Evolutionary conservation across 2,113 vertebrate species (phyloP), one percentile per base, ranked within the genome.

Genomic region (Microcebus griseorufus): DNA sequence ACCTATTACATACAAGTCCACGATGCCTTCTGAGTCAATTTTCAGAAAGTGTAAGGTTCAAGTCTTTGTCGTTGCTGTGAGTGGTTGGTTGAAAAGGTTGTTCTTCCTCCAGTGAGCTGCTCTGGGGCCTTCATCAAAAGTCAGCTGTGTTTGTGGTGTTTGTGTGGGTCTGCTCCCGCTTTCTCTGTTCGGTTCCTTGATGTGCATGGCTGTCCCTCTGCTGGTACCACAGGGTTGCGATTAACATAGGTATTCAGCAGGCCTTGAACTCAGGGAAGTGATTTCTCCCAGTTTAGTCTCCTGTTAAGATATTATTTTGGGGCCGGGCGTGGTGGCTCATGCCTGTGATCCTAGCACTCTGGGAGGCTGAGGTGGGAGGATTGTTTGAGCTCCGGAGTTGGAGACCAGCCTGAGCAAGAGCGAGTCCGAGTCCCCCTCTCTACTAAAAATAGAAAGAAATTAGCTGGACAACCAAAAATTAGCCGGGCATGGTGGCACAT

Each of bases 201-300:
- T 4, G 7, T n/a, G 17, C 32, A 3, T 37, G 1, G 11, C 34
- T 25, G 5, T 27, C 16, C 55, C 25, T 62, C 37, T 9, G 16
- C 53, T 23, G 8, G 1, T 2, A 27, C 7, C 9, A 25, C 1
- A 6, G 34, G 2, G 7, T 27, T 13, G 1, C 60, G 5, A 22
- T 12, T 78, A 6, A 34, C 29, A 48, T 18, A 53, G 79, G 37
- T 37, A 37, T 37, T 37, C 37, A 14, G 37, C 7, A 58, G 34
- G 53, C 37, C 23, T 29, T 42, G 37, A 62, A 29, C 60, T 29
- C 55, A 18, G 37, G 58, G 9, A 62, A 62, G 55, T 29, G 55
- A 39, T 17, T 82, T 42, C 23, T 39, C 37, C 37, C 4, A 42
- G 25, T 18, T 82, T 17, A 29, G 17, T 39, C 55, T 17, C 27